A percentile compares a stretch with the other conserved stretches of the same genome.
phyloP scores from a whole-genome alignment of 2,113 vertebrate genomes.

The Cygnus buccinator region DNA sequence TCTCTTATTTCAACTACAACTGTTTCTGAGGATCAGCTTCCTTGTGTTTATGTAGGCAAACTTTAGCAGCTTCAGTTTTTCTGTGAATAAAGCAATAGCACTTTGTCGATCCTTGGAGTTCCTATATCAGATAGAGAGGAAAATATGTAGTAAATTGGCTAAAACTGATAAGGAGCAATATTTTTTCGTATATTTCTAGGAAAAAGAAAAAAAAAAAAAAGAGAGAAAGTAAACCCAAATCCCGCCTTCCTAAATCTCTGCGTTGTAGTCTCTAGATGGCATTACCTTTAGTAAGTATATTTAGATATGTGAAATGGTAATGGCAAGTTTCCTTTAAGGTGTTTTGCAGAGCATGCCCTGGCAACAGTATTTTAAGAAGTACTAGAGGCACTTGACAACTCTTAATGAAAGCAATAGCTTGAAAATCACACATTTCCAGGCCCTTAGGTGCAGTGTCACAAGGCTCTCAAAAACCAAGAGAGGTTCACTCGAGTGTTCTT shows the following conservation, averaged over 20 bases:
- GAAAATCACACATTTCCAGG: conserved; percentile 15
- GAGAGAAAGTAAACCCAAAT: neutral
- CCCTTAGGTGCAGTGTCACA: neutral
- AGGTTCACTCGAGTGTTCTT: neutral
- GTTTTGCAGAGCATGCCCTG: neutral
- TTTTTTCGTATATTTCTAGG: neutral
- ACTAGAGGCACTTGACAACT: neutral
- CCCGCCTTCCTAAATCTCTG: neutral
- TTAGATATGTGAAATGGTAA: neutral
- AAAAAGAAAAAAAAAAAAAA: neutral
- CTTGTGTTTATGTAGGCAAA: neutral
- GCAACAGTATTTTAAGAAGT: neutral
- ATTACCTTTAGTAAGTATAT: neutral
- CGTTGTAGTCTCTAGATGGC: neutral
- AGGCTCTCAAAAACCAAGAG: neutral
- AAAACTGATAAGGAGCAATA: neutral
- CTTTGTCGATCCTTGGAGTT: neutral
- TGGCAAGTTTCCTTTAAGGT: neutral
- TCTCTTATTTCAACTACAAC: too few relatives aligned
- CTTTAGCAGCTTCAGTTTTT: neutral
- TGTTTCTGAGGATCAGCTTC: neutral
- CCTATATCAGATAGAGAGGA: neutral
- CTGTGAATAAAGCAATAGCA: neutral
- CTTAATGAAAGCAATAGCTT: neutral
- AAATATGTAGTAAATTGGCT: neutral